Evolutionary conservation across 1,140 invertebrate genomes (phyloP).

Genomic region (Drosophila bipectinata): DNA sequence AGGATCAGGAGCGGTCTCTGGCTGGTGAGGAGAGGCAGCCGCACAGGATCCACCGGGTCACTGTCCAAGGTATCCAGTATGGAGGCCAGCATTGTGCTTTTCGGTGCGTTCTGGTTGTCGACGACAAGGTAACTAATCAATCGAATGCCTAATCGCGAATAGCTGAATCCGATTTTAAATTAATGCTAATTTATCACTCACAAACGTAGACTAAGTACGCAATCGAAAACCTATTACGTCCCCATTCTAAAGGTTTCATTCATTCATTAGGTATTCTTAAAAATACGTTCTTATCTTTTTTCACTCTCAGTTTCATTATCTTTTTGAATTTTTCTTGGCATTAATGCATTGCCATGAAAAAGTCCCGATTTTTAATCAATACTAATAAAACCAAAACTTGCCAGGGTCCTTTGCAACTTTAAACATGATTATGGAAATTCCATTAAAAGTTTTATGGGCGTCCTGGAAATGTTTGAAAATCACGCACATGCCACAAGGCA

Average conservation of each 20-base stretch:
- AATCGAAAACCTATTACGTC: neutral
- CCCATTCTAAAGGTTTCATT: neutral
- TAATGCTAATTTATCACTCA: slow-evolving; percentile 11
- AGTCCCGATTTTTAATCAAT: slow-evolving; percentile 16
- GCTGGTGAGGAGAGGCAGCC: slow-evolving; percentile 87
- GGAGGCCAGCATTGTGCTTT: slow-evolving; percentile 26
- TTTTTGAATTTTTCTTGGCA: neutral
- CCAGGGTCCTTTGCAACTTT: slow-evolving; percentile 29
- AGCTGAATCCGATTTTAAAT: neutral
- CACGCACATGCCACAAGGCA: slow-evolving; percentile 52
- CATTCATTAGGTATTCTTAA: no score
- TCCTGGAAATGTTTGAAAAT: slow-evolving; percentile 60
- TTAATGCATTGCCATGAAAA: slow-evolving; percentile 6
- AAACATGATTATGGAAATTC: slow-evolving; percentile 70
- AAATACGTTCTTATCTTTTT: no score
- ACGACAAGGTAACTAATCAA: slow-evolving; percentile 4
- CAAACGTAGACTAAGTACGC: neutral
- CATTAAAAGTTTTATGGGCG: slow-evolving; percentile 66
- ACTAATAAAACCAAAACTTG: slow-evolving; percentile 4
- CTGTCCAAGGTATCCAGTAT: slow-evolving; percentile 27
- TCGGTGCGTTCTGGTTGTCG: slow-evolving; percentile 5
- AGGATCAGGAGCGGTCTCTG: slow-evolving; percentile 89
- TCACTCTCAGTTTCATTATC: neutral
- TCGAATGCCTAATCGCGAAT: neutral
- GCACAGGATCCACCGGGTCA: slow-evolving; percentile 32